Percentiles rank a stretch among this genome's conserved stretches.
Conservation (phyloP, 2,888 invertebrate genomes). For the Apoda limacodes region DNA sequence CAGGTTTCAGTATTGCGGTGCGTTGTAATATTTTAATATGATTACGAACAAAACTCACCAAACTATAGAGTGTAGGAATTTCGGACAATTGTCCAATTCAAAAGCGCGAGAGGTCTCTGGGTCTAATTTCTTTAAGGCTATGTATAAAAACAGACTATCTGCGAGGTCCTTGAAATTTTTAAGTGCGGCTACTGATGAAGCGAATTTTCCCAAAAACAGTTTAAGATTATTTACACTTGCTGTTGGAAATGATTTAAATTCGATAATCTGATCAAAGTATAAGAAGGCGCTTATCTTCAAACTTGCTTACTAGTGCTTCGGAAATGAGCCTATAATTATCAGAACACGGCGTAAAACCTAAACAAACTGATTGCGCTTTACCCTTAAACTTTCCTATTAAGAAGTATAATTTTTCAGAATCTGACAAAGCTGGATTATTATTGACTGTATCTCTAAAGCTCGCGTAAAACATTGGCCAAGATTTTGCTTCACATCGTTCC, state of each 20-base stretch:
- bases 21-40: too few relatives aligned
- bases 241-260: too few relatives aligned
- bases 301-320: conserved; percentile 3
- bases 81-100: too few relatives aligned
- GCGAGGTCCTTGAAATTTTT: not conserved
- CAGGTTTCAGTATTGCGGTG: too few relatives aligned
- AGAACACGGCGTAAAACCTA: conserved; percentile 1
- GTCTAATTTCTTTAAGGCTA: too few relatives aligned
- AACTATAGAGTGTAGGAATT: not conserved
- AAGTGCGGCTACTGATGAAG: too few relatives aligned
- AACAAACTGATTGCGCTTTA: conserved; percentile 3
- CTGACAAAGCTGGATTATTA: not conserved
- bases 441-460: not conserved
- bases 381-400: conserved; percentile 2
- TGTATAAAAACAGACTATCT: not conserved
- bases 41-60: not conserved
- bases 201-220: not conserved
- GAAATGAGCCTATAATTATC: conserved; percentile 4
- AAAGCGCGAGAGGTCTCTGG: not conserved
- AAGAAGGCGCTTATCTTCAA: not conserved
- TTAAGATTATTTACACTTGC: too few relatives aligned
- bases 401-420: conserved; percentile 3
- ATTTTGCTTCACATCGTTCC: too few relatives aligned
- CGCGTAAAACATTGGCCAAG: too few relatives aligned
- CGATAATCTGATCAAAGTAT: too few relatives aligned